Evolutionary conservation across 2,888 invertebrate genomes (phyloP).

Genomic region (Eupithecia vulgata): DNA sequence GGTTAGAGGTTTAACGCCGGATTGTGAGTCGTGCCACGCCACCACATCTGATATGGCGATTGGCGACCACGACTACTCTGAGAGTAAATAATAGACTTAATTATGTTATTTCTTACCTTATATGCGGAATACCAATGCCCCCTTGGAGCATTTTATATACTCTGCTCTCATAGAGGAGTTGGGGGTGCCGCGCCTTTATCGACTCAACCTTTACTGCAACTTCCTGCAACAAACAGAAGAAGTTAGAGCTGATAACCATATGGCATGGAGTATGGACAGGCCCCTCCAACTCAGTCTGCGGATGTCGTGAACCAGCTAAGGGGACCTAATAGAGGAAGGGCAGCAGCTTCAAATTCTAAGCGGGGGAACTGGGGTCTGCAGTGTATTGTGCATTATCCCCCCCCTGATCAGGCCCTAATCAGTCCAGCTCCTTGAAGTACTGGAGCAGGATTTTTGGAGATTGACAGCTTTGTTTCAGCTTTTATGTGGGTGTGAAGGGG

Average conservation of each 20-base stretch:
- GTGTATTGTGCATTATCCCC: no score
- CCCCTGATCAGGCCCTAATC: no score
- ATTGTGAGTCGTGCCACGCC: neutral
- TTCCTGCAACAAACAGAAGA: constrained; percentile 86
- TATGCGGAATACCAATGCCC: constrained; percentile 97
- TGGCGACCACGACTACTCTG: neutral
- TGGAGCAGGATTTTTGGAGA: no score
- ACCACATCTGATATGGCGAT: neutral
- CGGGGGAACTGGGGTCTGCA: no score
- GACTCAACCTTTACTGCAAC: constrained; percentile 99
- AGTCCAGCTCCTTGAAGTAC: no score
- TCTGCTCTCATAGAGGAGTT: constrained; percentile 99
- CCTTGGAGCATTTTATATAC: constrained; percentile 99
- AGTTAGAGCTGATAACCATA: neutral
- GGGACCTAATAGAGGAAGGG: no score
- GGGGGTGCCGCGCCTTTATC: constrained; percentile 98
- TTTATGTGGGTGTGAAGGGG: no score
- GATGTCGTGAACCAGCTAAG: no score
- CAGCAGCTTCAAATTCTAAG: no score
- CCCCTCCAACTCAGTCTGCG: neutral
- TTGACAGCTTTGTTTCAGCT: no score
- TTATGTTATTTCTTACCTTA: constrained; percentile 86
- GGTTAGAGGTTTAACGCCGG: neutral
- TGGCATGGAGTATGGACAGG: neutral
- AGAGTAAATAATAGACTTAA: neutral